Evolutionary conservation across 2,888 invertebrate species (phyloP).

Genomic region (Anagyrus pseudococci): DNA sequence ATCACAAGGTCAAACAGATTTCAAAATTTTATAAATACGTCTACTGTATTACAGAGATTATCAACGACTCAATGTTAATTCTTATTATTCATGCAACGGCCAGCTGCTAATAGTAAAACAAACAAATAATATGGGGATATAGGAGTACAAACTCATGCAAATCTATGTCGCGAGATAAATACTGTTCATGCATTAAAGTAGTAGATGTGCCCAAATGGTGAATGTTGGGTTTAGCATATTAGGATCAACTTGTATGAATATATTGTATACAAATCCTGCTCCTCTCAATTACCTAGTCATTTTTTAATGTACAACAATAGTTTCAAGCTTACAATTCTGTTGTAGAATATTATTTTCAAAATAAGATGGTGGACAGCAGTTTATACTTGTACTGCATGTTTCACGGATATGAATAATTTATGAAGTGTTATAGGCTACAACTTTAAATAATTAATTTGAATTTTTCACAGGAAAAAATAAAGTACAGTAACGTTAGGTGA

Average conservation of each 20-base stretch:
- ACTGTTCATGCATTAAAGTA: conserved; percentile 26
- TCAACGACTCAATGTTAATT: not conserved
- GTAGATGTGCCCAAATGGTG: conserved; percentile 33
- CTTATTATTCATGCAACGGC: conserved; percentile 18
- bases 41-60: conserved; percentile 2
- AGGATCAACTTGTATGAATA: not conserved
- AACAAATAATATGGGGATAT: conserved; percentile 13
- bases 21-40: conserved; percentile 7
- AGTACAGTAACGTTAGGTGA: conserved; percentile 23
- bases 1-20: not conserved
- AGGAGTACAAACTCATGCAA: conserved; percentile 15
- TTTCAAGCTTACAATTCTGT: no score
- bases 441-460: not conserved
- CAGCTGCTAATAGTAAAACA: conserved; percentile 1
- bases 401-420: conserved; percentile 21
- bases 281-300: not conserved
- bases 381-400: not conserved
- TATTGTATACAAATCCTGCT: conserved; percentile 10
- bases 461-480: conserved; percentile 1
- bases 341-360: no score
- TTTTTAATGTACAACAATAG: no score
- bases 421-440: not conserved
- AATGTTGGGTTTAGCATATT: conserved; percentile 7
- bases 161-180: not conserved
- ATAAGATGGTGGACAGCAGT: not conserved